phyloP scores from a whole-genome alignment of 2,113 vertebrate species.

The Nematolebias whitei region DNA sequence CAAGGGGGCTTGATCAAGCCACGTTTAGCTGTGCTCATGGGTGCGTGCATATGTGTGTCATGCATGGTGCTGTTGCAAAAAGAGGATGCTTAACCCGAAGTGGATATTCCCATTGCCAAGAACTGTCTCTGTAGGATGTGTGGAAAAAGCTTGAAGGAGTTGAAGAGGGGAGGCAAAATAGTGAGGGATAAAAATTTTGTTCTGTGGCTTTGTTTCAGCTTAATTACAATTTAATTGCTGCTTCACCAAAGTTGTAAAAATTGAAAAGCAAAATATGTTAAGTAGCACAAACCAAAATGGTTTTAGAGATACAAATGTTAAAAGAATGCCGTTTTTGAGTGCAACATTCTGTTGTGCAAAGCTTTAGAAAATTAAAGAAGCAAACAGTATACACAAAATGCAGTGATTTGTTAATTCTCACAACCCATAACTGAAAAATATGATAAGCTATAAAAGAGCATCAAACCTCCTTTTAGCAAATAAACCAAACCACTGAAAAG shows the following conservation, averaged over 20 bases:
- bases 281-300: not conserved
- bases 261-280: not conserved
- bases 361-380: no score
- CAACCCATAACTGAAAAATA: no score
- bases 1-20: slow-evolving; percentile 33
- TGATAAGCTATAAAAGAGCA: no score
- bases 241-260: not conserved
- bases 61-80: slow-evolving; percentile 44
- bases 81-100: slow-evolving; percentile 60
- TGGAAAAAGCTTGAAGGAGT: slow-evolving; percentile 19
- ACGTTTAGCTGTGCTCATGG: slow-evolving; percentile 29
- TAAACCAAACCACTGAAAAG: no score
- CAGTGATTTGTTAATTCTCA: no score
- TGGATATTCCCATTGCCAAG: slow-evolving; percentile 57
- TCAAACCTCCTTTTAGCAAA: no score
- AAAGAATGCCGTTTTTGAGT: no score
- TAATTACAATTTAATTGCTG: not conserved
- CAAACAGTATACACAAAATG: not conserved
- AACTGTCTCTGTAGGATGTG: slow-evolving; percentile 37
- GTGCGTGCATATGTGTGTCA: slow-evolving; percentile 52
- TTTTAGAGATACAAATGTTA: no score
- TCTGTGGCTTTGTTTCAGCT: not conserved
- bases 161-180: slow-evolving; percentile 12
- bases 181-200: slow-evolving; percentile 12
- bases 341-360: no score